Percentiles rank a stretch among this genome's conserved stretches.
Conservation (phyloP, 2,797 vertebrate species). For the Pangasius sanitwongsei region DNA sequence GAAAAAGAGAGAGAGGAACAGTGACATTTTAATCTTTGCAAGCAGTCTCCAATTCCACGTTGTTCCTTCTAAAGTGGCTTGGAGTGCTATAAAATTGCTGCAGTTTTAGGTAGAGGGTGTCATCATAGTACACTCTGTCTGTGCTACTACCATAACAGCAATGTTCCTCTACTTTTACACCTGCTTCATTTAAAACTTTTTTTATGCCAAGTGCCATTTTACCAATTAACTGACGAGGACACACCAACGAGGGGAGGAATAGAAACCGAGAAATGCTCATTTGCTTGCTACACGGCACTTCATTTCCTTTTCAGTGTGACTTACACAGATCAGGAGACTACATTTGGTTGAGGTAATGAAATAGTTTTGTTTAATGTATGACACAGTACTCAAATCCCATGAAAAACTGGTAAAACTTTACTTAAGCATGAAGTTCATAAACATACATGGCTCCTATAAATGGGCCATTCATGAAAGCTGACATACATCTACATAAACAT, state of each 20-base stretch:
- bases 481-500: neutral
- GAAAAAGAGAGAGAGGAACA: conserved; percentile 27
- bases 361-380: neutral
- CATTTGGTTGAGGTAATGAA: neutral
- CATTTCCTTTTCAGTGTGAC: neutral
- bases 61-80: conserved; percentile 14
- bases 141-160: neutral
- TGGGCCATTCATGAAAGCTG: neutral
- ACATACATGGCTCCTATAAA: neutral
- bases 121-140: conserved; percentile 9
- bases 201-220: neutral
- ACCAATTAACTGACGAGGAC: conserved; percentile 5
- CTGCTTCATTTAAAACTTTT: neutral
- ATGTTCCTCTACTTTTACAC: neutral
- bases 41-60: neutral
- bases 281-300: neutral
- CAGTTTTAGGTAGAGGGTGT: neutral
- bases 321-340: neutral
- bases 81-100: conserved; percentile 15
- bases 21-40: neutral
- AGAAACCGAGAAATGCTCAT: neutral
- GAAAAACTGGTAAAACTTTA: neutral
- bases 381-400: neutral
- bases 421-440: neutral
- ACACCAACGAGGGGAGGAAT: neutral